Evolutionary conservation across 92 coral and sea anemone species (phyloP), one percentile per base, ranked within the genome.

Genomic region (Actinernus sp.): DNA sequence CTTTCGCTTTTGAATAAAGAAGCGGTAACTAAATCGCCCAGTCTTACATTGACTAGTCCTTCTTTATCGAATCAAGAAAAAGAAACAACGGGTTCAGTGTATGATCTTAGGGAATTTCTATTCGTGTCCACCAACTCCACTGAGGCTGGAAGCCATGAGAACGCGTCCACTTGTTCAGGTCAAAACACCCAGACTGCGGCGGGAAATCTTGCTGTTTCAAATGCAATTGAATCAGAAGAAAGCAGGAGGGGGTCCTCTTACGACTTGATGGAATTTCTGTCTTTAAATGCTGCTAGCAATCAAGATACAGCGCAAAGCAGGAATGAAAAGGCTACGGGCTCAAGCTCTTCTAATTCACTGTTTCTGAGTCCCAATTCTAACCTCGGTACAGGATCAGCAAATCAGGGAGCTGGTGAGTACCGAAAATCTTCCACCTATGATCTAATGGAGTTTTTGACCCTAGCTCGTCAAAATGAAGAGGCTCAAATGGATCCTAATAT

Each of bases 161-260:
- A 57, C 17, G 14, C 30, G 43, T 55, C 49, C 9, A 22, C 28
- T n/a, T 4, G 22, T 26, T 14, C 18, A 16, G 49, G 26, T 0
- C 19, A 20, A 26, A 53, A 47, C 17, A 45, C 41, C 20, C 54
- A 44, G 19, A 34, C 36, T 19, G 12, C 39, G 1, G 16, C 54
- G 11, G 49, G 19, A 13, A 55, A 43, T 24, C 70, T 73, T 28
- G 10, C 81, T 1, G 62, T 70, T 26, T 34, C 46, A 18, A 17
- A 25, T 8, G 25, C 44, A 3, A 59, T 64, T 1, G 39, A 47
- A 1, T 46, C 76, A 13, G 61, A 60, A 9, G 30, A 64, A 39
- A n/a, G n/a, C n/a, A 71, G 97, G 67, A 79, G 83, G 38, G 76
- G 82, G 0, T 90, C 97, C 1, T 78, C 86, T 22, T 90, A 90